Evolutionary conservation across 2,113 vertebrate species (phyloP), one percentile per base, ranked within the genome.

Genomic region (Sorex fumeus): DNA sequence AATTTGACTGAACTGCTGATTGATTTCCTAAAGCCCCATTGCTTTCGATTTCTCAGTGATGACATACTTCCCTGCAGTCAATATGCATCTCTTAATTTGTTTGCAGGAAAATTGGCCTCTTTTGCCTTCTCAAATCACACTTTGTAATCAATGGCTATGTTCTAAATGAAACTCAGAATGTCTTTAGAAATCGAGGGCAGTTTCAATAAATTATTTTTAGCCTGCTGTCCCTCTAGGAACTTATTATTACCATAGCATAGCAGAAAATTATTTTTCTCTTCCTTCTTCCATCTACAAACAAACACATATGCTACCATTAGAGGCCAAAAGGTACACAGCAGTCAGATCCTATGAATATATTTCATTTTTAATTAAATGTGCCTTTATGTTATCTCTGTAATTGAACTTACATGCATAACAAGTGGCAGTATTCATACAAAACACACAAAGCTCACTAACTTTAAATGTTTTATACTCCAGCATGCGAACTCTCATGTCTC

Each of bases 61-160:
- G 90, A 88, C 74, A 88, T 91, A 87, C 86, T 97, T 95, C 25
- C 53, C 34, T 75, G 45, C 12, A 90, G 91, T 96, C 96, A 95
- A 93, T 94, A 88, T 87, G 69, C 67, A 93, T 93, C 76, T 94
- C 88, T 95, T 96, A 94, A 97, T 96, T 96, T 96, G 76, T 94
- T 95, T 93, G 77, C 71, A 93, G 45, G 81, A 93, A 95, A 94
- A 95, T 66, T 88, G 86, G 78, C 76, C 81, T 83, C 90, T 94
- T 96, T 92, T 92, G 75, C 81, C 88, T 96, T 96, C 78, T 91
- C 78, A 87, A 90, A 95, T 94, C 90, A 93, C 75, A 92, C 50
- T 91, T 87, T 78, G 3, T 92, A 92, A 93, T 93, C 93, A 97
- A 92, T 94, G 82, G 57, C 86, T 94, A 79, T 89, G 87, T 93